Base-by-base conservation (phyloP, 2,113 vertebrate species). In the Heterochromis multidens region DNA sequence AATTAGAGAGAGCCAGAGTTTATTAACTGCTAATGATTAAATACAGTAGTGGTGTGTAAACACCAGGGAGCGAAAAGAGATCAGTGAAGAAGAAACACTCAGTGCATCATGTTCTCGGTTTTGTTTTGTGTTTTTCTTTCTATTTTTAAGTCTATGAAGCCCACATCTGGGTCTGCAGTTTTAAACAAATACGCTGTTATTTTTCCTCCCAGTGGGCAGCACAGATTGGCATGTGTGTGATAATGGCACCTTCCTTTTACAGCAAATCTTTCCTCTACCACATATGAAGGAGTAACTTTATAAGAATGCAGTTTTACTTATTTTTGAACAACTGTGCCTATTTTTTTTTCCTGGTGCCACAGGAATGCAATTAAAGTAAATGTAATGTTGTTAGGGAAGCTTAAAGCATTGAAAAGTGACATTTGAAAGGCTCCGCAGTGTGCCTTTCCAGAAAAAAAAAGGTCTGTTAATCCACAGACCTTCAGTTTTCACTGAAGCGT, bases 401-500 rank as follows among this genome's bases (percentile, higher is more conserved):
- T 85, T 58, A 56, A 80, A 72, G 46, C 11, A 19, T 37, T 85
- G 57, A 76, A 77, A 84, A 80, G 35, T 82, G 31, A 81, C 29
- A 78, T 84, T 78, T 83, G 56, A 89, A 90, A 90, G 49, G 25
- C 70, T 63, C 56, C 9, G 54, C 63, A 54, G 16, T 61, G 17
- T 63, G 33, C 61, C 23, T 86, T 60, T 77, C 23, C 13, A 61
- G 43, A 14, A 57, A 56, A 82, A 60, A 81, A 80, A 29, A 43
- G 19, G 43, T 43, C 67, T 56, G 62, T 88, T 86, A 91, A 88
- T 89, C 62, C 54, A 46, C 78, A 77, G 19, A 83, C 54, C 82
- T 60, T 25, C 63, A 17, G 14, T 82, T 84, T 89, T 52, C 14
- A 77, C 67, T 76, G 58, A 17, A 83, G 80, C 80, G 19, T 77